These are phyloP conservation scores for Lutjanus argentimaculatus DNA, from an alignment of 2,797 vertebrate species.

Conservation along the genomic window DNA sequence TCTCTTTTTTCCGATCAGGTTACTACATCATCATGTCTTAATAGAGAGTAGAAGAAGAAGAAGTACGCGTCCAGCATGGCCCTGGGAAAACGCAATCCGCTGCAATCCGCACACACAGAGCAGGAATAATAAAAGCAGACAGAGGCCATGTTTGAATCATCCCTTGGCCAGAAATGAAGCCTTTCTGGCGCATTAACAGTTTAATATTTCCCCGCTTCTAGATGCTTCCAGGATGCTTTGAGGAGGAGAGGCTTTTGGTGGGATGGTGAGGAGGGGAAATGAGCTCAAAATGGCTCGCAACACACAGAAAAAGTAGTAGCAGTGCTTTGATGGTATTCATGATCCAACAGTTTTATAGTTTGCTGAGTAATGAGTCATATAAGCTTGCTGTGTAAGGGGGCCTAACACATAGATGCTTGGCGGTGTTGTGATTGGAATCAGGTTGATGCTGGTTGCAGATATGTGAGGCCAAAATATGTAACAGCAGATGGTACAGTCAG, in stretches of 20 bases:
- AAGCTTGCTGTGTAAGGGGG: constrained; percentile 3
- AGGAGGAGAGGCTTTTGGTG: background rate
- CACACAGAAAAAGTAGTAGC: constrained; percentile 1
- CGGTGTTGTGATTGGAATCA: background rate
- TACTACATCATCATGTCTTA: constrained; percentile 29
- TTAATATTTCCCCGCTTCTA: constrained; percentile 28
- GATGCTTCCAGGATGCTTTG: constrained; percentile 28
- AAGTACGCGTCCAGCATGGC: constrained; percentile 25
- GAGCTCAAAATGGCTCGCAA: constrained; percentile 5
- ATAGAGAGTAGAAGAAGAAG: background rate
- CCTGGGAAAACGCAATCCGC: constrained; percentile 60
- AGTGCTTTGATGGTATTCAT: constrained; percentile 1
- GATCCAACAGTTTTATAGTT: constrained; percentile 16
- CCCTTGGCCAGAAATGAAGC: constrained; percentile 16
- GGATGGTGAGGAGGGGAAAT: background rate
- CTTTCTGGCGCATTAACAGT: constrained; percentile 44
- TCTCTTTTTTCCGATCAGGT: background rate
- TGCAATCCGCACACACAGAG: constrained; percentile 65
- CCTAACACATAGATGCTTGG: background rate
- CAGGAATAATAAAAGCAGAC: constrained; percentile 23
- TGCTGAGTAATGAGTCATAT: constrained; percentile 51
- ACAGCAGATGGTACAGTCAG: background rate
- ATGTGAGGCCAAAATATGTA: constrained; percentile 9
- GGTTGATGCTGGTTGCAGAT: constrained; percentile 6
- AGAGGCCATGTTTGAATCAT: constrained; percentile 54